Base-by-base conservation (phyloP, 2,888 invertebrate genomes). In the Tinea pellionella region DNA sequence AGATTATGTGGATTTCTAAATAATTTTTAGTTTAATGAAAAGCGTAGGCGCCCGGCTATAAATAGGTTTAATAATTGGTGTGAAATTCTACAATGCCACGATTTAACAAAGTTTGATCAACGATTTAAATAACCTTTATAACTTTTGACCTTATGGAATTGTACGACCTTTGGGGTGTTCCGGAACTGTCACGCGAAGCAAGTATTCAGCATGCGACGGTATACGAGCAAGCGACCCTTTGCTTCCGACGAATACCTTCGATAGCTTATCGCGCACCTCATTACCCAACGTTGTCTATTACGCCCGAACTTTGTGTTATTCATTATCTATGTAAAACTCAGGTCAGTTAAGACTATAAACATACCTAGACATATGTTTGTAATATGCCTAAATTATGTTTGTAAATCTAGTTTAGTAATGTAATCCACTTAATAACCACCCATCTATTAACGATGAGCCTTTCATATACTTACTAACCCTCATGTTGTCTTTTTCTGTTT, bases 151-250 rank as follows among this genome's bases (percentile, higher is more conserved):
- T 57, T 57, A 53, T 53, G 53, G 53, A 53, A 53, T 18, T 16
- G n/a, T 32, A 32, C 32, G 57, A 57, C 57, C 57, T 57, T 57
- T 32, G 24, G n/a, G 24, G 55, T 55, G 57, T 57, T 57, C 32
- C 57, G 57, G 55, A 32, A 30, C 32, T 57, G 57, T 57, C 57
- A 57, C 57, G 57, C 57, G 57, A 57, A 32, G 57, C 32, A 57
- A 29, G 32, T 57, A 32, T 30, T 57, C 57, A 32, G 57, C 57
- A 57, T 32, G 57, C 57, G 32, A 57, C 57, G 3, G 32, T 32
- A 57, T n/a, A n/a, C n/a, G n/a, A n/a, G n/a, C 57, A 2, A 57
- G 30, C 57, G 32, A n/a, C 57, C 32, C 57, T 32, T 15, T 16
- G 15, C 32, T 57, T 57, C 57, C 57, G 57, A 32, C 57, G 13